Evolutionary conservation across 2,888 invertebrate species (phyloP).

Genomic region (Chymomyza procnemis): DNA sequence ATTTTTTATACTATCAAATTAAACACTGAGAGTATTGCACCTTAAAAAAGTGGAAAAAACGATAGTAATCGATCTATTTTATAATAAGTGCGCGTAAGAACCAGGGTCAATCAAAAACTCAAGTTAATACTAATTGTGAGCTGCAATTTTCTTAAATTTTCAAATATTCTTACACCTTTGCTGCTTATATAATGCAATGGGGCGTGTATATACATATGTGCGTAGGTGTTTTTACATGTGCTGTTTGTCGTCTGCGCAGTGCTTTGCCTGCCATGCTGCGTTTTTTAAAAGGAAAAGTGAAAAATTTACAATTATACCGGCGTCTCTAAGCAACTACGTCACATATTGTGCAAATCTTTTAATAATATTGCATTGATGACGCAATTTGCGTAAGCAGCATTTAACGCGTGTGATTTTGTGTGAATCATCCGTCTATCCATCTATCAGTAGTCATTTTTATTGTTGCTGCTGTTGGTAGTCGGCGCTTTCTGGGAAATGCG

Average conservation of each 20-base stretch:
- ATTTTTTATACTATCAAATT: neutral
- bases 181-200: slow-evolving; percentile 59
- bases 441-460: slow-evolving; percentile 10
- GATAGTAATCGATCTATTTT: neutral
- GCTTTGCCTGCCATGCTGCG: slow-evolving; percentile 47
- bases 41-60: neutral
- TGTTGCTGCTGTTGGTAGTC: slow-evolving; percentile 12
- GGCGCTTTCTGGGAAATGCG: slow-evolving; percentile 7
- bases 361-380: slow-evolving; percentile 51
- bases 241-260: slow-evolving; percentile 13
- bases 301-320: slow-evolving; percentile 6
- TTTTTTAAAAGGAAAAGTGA: slow-evolving; percentile 54
- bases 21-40: neutral
- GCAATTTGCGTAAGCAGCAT: slow-evolving; percentile 40
- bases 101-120: neutral
- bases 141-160: neutral
- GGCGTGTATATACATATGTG: slow-evolving; percentile 49
- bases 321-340: slow-evolving; percentile 30
- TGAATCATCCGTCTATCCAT: neutral
- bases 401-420: slow-evolving; percentile 64
- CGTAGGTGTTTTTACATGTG: neutral
- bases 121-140: neutral
- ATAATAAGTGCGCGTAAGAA: neutral
- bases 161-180: slow-evolving; percentile 14
- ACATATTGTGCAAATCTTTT: slow-evolving; percentile 24